Conservation (phyloP, 1,140 invertebrate genomes). For the Bicyclus anynana region DNA sequence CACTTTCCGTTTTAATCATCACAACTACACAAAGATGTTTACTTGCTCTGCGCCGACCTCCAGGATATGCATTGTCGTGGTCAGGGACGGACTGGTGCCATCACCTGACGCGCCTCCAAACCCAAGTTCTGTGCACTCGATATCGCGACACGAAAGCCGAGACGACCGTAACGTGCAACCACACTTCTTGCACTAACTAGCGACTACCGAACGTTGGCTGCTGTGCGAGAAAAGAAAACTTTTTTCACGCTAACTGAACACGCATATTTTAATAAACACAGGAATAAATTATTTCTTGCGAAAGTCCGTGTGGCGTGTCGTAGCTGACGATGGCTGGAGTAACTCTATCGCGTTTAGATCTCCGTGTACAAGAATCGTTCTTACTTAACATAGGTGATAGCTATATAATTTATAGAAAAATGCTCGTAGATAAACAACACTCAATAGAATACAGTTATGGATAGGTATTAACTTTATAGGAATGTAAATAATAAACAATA, state of each 20-base stretch:
- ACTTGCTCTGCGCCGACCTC: constrained; percentile 69
- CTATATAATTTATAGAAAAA: too few species aligned
- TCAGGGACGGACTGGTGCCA: constrained; percentile 41
- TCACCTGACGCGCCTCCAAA: constrained; percentile 34
- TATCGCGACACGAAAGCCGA: constrained; percentile 27
- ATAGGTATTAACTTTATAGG: too few species aligned
- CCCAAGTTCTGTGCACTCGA: constrained; percentile 23
- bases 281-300: constrained; percentile 65
- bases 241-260: constrained; percentile 70
- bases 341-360: constrained; percentile 71
- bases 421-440: too few species aligned
- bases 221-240: constrained; percentile 67
- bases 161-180: constrained; percentile 46
- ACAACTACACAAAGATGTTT: constrained; percentile 36
- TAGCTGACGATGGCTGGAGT: constrained; percentile 46
- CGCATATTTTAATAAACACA: constrained; percentile 69
- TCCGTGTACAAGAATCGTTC: too few species aligned
- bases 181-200: constrained; percentile 50
- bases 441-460: too few species aligned
- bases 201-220: constrained; percentile 25
- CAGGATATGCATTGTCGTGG: constrained; percentile 61
- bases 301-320: constrained; percentile 57
- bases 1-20: constrained; percentile 23
- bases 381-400: too few species aligned
- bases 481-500: too few species aligned